Evolutionary conservation across 1,140 invertebrate genomes (phyloP).

Genomic region (Anastrepha obliqua): DNA sequence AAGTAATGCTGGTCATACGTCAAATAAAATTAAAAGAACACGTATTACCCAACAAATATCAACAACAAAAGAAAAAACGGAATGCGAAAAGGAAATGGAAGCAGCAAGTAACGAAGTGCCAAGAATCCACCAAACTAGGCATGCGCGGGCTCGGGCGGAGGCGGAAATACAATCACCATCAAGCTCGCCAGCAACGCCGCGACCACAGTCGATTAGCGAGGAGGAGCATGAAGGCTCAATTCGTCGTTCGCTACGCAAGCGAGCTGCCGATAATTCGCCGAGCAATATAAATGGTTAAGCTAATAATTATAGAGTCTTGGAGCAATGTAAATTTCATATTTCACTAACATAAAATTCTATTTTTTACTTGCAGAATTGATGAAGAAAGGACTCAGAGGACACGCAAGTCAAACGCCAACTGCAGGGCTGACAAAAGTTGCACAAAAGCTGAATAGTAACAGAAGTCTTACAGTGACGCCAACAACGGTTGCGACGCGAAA

Average conservation of each 20-base stretch:
- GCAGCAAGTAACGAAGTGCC: not conserved
- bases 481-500: not conserved
- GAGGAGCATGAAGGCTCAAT: slow-evolving; percentile 2
- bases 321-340: not conserved
- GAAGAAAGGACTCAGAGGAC: not conserved
- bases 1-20: not conserved
- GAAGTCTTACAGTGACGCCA: not conserved
- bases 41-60: not conserved
- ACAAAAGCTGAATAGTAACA: not conserved
- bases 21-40: not conserved
- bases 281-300: slow-evolving; percentile 22
- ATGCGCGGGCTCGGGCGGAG: not conserved
- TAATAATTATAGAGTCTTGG: not conserved
- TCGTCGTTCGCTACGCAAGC: not conserved
- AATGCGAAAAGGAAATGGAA: not conserved
- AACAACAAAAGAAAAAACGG: not conserved
- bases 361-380: not conserved
- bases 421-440: not conserved
- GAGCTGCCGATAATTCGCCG: not conserved
- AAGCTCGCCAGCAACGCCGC: not conserved
- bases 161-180: not conserved
- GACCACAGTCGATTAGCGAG: not conserved
- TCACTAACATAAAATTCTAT: not conserved
- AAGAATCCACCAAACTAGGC: not conserved
- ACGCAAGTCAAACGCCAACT: not conserved